phyloP scores from a whole-genome alignment of 2,888 invertebrate species.

The Tipula vernalis region DNA sequence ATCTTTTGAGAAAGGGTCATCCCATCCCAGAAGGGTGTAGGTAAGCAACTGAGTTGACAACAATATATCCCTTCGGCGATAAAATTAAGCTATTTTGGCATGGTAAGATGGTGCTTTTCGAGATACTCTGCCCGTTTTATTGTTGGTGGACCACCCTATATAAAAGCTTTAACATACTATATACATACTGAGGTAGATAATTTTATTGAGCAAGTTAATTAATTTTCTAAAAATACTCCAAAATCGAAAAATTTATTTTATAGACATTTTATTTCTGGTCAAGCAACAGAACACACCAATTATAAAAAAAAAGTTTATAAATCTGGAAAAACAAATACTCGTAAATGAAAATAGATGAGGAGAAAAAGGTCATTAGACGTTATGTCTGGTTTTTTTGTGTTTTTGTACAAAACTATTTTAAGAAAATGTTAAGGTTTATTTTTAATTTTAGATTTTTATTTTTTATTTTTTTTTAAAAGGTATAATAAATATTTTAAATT shows the following conservation, averaged over 20 bases:
- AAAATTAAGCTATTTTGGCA: too few species aligned
- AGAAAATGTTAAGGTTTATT: not conserved
- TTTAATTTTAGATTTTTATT: not conserved
- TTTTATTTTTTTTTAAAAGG: not conserved
- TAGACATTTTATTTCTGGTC: not conserved
- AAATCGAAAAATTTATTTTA: not conserved
- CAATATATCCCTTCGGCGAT: too few species aligned
- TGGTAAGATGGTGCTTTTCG: too few species aligned
- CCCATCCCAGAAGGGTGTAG: too few species aligned
- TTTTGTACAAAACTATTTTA: not conserved
- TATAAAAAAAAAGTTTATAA: not conserved
- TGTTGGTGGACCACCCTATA: too few species aligned
- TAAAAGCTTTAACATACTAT: not conserved
- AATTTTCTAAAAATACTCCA: not conserved
- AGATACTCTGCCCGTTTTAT: too few species aligned
- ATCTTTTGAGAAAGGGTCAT: too few species aligned
- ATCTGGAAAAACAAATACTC: not conserved
- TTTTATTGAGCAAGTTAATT: not conserved
- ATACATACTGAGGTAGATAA: not conserved
- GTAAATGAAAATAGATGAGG: not conserved
- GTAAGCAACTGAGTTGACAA: too few species aligned
- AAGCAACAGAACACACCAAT: not conserved
- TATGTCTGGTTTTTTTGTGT: not conserved
- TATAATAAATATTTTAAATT: not conserved
- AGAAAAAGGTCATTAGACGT: not conserved